These are phyloP conservation scores for Sclerurus mexicanus DNA, from an alignment of 2,113 vertebrate species.

Conservation along the genomic window DNA sequence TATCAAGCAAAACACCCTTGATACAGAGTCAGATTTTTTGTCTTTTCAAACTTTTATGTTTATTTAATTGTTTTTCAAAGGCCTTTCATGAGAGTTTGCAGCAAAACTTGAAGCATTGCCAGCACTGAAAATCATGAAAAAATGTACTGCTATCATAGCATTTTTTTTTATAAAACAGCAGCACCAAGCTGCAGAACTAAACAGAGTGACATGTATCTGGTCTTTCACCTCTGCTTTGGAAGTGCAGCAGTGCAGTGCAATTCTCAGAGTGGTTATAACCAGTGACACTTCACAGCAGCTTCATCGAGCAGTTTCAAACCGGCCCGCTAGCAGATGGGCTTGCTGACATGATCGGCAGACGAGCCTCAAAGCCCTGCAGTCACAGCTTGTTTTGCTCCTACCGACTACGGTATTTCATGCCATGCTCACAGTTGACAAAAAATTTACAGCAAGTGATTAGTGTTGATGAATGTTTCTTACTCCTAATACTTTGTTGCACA, in stretches of 20 bases:
- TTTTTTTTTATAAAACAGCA: neutral
- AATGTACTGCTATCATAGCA: rapidly evolving
- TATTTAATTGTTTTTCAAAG: neutral
- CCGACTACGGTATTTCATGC: neutral
- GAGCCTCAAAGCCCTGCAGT: neutral
- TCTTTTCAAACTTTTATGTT: neutral
- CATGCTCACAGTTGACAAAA: neutral
- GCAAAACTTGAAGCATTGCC: neutral
- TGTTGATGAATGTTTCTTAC: neutral
- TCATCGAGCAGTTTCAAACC: neutral
- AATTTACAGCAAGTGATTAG: neutral
- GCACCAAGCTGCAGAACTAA: neutral
- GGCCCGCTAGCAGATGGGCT: neutral
- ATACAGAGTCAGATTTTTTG: neutral
- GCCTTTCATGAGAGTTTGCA: neutral
- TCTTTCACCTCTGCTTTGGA: neutral
- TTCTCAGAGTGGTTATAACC: neutral
- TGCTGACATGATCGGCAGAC: neutral
- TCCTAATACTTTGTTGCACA: neutral
- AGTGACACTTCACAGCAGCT: neutral
- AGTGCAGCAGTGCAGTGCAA: rapidly evolving
- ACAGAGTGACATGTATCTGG: rapidly evolving
- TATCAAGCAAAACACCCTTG: neutral
- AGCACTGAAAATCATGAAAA: neutral
- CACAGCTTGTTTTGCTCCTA: neutral